Percentiles rank a stretch among this genome's conserved stretches.
Conservation (phyloP, 2,113 vertebrate genomes). For the Climacteris rufus region DNA sequence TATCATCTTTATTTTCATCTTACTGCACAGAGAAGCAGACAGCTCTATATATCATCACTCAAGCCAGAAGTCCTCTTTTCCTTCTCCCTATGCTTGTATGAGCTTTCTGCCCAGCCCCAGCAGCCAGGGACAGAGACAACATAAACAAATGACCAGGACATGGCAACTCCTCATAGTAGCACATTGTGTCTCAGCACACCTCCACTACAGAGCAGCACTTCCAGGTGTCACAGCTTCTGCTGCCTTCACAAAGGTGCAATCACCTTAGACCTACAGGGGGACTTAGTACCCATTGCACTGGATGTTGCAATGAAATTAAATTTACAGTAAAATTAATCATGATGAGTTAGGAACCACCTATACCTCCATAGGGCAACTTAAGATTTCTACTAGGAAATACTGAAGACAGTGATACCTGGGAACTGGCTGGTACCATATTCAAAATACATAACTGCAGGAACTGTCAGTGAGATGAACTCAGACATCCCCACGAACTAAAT, state of each 20-base stretch:
- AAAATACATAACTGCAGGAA: neutral
- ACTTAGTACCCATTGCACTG: fast-evolving
- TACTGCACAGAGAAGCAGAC: neutral
- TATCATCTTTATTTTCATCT: neutral
- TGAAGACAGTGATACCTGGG: neutral
- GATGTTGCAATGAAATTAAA: neutral
- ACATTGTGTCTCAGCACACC: neutral
- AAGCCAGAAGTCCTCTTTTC: neutral
- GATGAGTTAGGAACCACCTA: neutral
- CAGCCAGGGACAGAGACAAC: neutral
- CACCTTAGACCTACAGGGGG: neutral
- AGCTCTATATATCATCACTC: neutral
- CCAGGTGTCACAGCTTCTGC: neutral
- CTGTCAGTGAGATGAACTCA: neutral
- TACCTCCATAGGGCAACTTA: neutral
- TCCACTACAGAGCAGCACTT: neutral
- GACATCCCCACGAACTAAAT: neutral
- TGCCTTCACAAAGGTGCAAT: neutral
- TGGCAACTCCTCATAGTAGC: neutral
- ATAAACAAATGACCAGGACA: neutral
- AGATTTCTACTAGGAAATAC: neutral
- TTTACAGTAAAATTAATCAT: fast-evolving
- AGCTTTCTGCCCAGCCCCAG: neutral
- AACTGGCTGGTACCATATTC: neutral
- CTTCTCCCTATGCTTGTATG: neutral